A percentile compares a stretch with the other conserved stretches of the same genome.
These are phyloP conservation scores for Otolemur crassicaudatus DNA, from an alignment of 2,797 vertebrate species.

Conservation along the genomic window DNA sequence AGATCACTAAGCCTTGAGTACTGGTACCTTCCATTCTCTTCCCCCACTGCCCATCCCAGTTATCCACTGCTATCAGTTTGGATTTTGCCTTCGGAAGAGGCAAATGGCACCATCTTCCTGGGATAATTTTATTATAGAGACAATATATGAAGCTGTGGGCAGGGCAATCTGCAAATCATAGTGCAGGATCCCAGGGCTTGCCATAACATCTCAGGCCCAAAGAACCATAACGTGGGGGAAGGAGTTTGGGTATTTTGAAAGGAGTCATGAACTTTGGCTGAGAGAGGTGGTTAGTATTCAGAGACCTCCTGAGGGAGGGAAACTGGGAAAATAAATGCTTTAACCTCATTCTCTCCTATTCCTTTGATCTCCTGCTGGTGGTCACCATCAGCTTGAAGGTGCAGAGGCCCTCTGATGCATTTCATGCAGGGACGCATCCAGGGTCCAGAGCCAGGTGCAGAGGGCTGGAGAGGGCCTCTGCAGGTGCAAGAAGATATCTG, in stretches of 20 bases:
- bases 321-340: not conserved
- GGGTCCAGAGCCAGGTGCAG: not conserved
- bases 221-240: not conserved
- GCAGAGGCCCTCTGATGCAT: accelerated
- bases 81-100: slow-evolving; percentile 5
- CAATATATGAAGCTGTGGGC: not conserved
- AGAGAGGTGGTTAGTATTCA: not conserved
- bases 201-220: not conserved
- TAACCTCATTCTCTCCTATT: not conserved
- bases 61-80: not conserved
- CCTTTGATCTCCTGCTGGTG: not conserved
- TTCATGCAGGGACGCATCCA: not conserved
- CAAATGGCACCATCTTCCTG: not conserved
- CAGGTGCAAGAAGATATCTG: not conserved
- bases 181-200: not conserved
- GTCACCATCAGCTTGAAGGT: not conserved
- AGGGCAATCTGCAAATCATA: not conserved
- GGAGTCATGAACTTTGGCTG: not conserved
- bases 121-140: not conserved
- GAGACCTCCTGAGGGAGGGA: not conserved
- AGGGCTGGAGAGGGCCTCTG: no score
- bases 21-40: no score
- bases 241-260: not conserved
- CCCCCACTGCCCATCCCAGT: accelerated
- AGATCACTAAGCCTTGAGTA: not conserved